Evolutionary conservation across 2,888 invertebrate species (phyloP).

Genomic region (Zele albiditarsus): DNA sequence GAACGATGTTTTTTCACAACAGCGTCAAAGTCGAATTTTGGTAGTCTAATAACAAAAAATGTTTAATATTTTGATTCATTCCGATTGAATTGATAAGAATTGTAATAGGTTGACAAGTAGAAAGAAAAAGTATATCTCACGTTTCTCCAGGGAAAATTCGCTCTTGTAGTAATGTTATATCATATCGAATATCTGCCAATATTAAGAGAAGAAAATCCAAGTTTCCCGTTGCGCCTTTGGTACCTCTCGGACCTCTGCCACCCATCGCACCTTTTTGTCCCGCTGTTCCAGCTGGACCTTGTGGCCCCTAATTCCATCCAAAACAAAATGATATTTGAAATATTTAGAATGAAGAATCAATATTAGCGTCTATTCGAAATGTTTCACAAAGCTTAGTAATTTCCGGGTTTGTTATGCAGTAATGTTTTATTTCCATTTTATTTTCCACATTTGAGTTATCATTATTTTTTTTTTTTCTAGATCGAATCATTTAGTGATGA

Average conservation of each 20-base stretch:
- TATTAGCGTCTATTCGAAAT: no score
- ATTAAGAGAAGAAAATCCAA: constrained; percentile 79
- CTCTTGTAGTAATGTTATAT: constrained; percentile 78
- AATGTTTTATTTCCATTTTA: no score
- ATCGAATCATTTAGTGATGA: no score
- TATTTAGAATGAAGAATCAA: constrained; percentile 7
- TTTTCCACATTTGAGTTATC: no score
- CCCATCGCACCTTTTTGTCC: constrained; percentile 79
- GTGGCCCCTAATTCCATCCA: constrained; percentile 74
- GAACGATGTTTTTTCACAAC: constrained; percentile 37
- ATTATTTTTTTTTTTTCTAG: no score
- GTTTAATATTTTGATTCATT: no score
- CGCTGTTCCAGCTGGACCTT: constrained; percentile 77
- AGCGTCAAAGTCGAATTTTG: constrained; percentile 37
- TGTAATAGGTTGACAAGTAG: neutral
- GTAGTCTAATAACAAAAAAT: constrained; percentile 23
- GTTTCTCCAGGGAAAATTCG: constrained; percentile 77
- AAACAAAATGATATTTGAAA: constrained; percentile 2
- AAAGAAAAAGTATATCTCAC: constrained; percentile 66
- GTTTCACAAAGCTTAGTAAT: no score
- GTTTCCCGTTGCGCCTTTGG: constrained; percentile 78
- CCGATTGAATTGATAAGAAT: neutral
- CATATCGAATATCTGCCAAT: constrained; percentile 79
- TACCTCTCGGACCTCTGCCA: constrained; percentile 76
- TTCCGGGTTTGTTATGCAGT: no score